phyloP scores from a whole-genome alignment of 1,140 invertebrate species.

The Centruroides sculpturatus region DNA sequence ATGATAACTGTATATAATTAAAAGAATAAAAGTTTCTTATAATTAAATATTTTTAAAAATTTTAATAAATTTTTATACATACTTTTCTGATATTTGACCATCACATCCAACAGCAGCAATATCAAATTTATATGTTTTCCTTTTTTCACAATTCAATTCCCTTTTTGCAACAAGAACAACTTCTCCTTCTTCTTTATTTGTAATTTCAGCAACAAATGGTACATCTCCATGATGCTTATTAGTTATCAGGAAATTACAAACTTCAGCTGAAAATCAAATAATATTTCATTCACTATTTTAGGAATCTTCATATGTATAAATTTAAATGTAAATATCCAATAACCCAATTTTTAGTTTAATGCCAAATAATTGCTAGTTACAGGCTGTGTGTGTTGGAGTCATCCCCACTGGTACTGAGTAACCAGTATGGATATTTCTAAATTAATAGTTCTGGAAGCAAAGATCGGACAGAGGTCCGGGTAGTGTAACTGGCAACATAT shows the following conservation, averaged over 20 bases:
- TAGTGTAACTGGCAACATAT: too few relatives aligned
- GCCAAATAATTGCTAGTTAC: too few relatives aligned
- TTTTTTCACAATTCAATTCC: constrained; percentile 80
- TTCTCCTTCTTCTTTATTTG: constrained; percentile 36
- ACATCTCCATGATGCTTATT: constrained; percentile 85
- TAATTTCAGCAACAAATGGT: constrained; percentile 60
- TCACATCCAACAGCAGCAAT: constrained; percentile 82
- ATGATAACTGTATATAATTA: too few relatives aligned
- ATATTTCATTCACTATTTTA: neutral
- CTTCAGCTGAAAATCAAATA: constrained; percentile 39
- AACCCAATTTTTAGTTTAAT: too few relatives aligned
- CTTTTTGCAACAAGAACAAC: constrained; percentile 56
- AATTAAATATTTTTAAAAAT: neutral
- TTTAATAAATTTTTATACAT: constrained; percentile 24
- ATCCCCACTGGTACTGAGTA: too few relatives aligned
- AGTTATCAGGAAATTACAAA: constrained; percentile 79
- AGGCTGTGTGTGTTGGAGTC: too few relatives aligned
- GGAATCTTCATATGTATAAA: neutral
- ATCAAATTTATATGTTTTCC: constrained; percentile 88
- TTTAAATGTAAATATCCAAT: neutral
- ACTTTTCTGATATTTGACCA: constrained; percentile 69
- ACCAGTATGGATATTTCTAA: neutral
- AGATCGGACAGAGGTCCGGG: too few relatives aligned
- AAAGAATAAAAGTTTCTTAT: too few relatives aligned
- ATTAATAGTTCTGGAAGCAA: too few relatives aligned